These are phyloP conservation scores for Carpatolechia fugitivella DNA, from an alignment of 2,888 invertebrate species.

Conservation along the genomic window DNA sequence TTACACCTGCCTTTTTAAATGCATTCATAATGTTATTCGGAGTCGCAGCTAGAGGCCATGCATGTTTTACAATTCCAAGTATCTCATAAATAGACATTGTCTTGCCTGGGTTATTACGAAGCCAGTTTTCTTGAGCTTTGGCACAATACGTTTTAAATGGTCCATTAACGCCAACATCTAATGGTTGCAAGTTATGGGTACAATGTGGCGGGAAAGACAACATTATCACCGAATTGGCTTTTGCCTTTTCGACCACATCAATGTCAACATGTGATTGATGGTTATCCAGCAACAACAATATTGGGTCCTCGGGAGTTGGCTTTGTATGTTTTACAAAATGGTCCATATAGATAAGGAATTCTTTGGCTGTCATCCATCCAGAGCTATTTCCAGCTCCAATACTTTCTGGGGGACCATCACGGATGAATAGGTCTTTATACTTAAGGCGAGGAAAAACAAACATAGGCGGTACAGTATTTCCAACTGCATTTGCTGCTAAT, in stretches of 20 bases:
- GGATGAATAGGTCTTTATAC: constrained; percentile 28
- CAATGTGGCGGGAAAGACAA: constrained; percentile 36
- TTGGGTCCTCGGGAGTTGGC: constrained; percentile 26
- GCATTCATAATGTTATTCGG: neutral
- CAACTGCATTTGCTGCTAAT: constrained; percentile 12
- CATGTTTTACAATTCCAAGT: constrained; percentile 28
- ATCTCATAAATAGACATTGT: constrained; percentile 27
- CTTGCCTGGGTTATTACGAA: constrained; percentile 22
- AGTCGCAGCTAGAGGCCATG: constrained; percentile 26
- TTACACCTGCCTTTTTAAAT: constrained; percentile 6
- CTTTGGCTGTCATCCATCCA: constrained; percentile 38
- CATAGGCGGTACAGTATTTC: constrained; percentile 21
- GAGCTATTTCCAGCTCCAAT: constrained; percentile 38
- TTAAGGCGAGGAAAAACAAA: constrained; percentile 34
- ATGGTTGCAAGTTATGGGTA: constrained; percentile 24
- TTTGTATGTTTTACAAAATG: constrained; percentile 35
- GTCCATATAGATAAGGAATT: constrained; percentile 34
- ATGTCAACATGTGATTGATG: constrained; percentile 36
- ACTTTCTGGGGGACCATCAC: constrained; percentile 34
- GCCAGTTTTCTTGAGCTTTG: constrained; percentile 26
- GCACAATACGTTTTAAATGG: constrained; percentile 19
- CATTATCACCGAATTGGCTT: constrained; percentile 29
- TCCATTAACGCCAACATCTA: constrained; percentile 22
- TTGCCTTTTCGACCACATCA: constrained; percentile 28
- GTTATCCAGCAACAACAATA: constrained; percentile 39